Evolutionary conservation across 2,113 vertebrate species (phyloP), one percentile per base, ranked within the genome.

Genomic region (Gymnorhina tibicen): DNA sequence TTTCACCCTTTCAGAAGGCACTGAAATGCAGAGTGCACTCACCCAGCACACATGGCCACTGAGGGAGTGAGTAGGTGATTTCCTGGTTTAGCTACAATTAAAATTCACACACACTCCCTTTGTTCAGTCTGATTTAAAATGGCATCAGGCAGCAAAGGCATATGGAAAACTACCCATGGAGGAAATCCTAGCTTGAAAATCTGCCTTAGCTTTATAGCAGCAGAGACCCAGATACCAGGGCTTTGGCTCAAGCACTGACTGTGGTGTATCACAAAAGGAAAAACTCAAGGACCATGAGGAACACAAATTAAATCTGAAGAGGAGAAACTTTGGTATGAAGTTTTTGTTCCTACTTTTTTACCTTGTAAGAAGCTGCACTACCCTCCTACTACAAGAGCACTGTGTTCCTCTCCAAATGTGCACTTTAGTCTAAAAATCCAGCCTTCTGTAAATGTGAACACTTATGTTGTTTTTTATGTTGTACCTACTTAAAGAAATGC

Each of bases 31-130:
- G 64, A 53, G 8, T 9, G 22, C 15, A 22, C 11, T 70, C 2
- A 1, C 26, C 44, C 77, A 28, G 26, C 2, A 5, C 19, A 41
- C n/a, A 7, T 0, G 4, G 75, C 22, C 53, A 32, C 20, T 17
- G 41, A 62, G 79, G 35, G 35, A 63, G 18, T 14, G 62, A 58
- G 41, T 7, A 28, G 27, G 20, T 52, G 41, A 75, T 60, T 74
- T 89, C 76, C 50, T 73, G 28, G 5, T 72, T 87, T 85, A 41
- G 53, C 53, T 46, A 30, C 13, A 66, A 26, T 17, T 89, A 78
- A 85, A 89, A 68, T 72, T 84, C 58, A 66, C 14, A 64, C 26
- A 15, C 3, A 3, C 7, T 35, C 21, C 13, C 5, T 67, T 67
- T 56, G 78, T 56, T 68, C 32, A 75, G 20, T 28, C 41, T 75